Evolutionary conservation across 2,797 vertebrate genomes (phyloP), one percentile per base, ranked within the genome.

Genomic region (Alfaro cultratus): DNA sequence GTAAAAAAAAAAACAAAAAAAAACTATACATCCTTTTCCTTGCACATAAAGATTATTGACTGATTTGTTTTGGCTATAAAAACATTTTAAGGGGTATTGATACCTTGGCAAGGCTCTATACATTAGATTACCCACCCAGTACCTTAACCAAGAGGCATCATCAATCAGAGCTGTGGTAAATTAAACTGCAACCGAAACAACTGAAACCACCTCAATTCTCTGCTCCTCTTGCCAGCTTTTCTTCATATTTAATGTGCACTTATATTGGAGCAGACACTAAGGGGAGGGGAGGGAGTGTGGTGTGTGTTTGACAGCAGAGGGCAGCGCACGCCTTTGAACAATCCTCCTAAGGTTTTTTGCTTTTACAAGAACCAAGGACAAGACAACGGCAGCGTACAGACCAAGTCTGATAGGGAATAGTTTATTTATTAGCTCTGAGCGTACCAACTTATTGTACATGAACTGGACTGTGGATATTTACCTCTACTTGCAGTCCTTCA

Each of bases 271-370:
- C 75, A 68, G 67, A 76, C 68, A n/a, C 29, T 31, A 41, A 11
- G n/a, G 2, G 34, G 55, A 23, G 34, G 2, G 34, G n/a, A n/a
- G 74, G 12, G 88, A 91, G 89, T 84, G 85, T 81, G 87, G 83
- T 78, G 83, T 75, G 83, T 79, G 81, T 90, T 85, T 88, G 92
- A 90, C 92, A 94, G 91, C 87, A 93, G 90, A 93, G 91, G 92
- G 91, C 93, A 93, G 92, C 86, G 86, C 91, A 85, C 75, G 81
- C 89, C 90, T 89, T 86, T 86, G 81, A 83, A 79, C 75, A 78
- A 80, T 71, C 62, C 76, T 86, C 2, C 1, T 47, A 75, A 12
- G 29, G 76, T n/a, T 81, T 88, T 75, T 86, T 77, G 64, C 80
- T 80, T 55, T 55, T 83, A 85, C 72, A 74, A 41, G 21, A 62